Percentiles rank a stretch among this genome's conserved stretches.
Conservation (phyloP, 2,797 vertebrate species). For the Oceanodroma leucorhoa region DNA sequence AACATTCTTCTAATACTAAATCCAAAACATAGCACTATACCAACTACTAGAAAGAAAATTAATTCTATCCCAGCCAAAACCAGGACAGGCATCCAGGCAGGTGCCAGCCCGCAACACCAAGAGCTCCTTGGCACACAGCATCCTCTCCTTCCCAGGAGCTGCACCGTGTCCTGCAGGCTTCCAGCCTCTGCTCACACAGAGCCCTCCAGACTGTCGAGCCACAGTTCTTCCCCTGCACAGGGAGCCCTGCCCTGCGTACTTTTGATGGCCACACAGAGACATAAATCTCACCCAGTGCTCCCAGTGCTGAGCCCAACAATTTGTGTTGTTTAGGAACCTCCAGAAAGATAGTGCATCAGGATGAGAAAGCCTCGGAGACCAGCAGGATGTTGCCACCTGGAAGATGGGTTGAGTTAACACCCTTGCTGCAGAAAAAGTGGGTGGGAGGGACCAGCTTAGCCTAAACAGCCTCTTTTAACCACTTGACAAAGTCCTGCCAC, state of each 20-base stretch:
- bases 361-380: not conserved
- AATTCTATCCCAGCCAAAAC: too few relatives aligned
- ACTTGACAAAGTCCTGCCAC: not conserved
- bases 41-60: too few relatives aligned
- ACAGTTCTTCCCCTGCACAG: not conserved
- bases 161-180: rapidly evolving
- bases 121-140: rapidly evolving
- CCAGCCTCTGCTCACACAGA: not conserved
- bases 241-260: not conserved
- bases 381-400: not conserved
- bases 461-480: not conserved
- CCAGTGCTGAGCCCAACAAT: not conserved
- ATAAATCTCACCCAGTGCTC: not conserved
- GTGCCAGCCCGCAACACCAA: not conserved
- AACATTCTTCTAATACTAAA: too few relatives aligned
- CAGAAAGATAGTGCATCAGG: not conserved
- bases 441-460: not conserved
- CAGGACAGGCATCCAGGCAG: not conserved
- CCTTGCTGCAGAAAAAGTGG: not conserved
- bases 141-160: not conserved
- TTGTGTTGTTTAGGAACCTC: not conserved
- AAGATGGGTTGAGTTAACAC: not conserved
- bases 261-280: rapidly evolving
- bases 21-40: too few relatives aligned
- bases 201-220: not conserved